A percentile compares a stretch with the other conserved stretches of the same genome.
phyloP scores from a whole-genome alignment of 2,797 vertebrate species.

The Hoplostethus atlanticus region DNA sequence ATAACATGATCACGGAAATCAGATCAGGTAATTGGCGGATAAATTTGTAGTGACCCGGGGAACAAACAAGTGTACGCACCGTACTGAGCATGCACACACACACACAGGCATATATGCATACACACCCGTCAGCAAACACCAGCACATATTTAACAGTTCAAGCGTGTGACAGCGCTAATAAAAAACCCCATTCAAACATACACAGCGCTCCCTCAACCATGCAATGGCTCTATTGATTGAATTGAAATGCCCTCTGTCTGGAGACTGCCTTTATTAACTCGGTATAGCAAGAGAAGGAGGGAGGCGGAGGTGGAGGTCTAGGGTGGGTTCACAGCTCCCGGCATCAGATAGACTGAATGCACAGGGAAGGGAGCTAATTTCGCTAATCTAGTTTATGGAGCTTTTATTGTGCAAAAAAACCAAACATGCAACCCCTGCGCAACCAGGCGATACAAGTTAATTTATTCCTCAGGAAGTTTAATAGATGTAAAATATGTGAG shows the following conservation, averaged over 20 bases:
- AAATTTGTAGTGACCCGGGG: constrained; percentile 4
- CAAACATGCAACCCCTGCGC: neutral
- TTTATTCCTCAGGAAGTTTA: no score
- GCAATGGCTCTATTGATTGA: constrained; percentile 42
- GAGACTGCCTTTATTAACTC: constrained; percentile 22
- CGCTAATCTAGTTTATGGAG: constrained; percentile 19
- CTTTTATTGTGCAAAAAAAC: neutral
- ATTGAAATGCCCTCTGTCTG: constrained; percentile 14
- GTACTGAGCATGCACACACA: neutral
- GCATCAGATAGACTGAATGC: constrained; percentile 6
- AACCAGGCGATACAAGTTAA: neutral
- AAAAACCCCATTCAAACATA: constrained; percentile 17
- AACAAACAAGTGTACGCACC: neutral
- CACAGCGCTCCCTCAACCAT: constrained; percentile 13
- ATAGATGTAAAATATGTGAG: no score
- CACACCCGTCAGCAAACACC: neutral
- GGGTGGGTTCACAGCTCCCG: neutral
- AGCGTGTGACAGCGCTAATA: constrained; percentile 3
- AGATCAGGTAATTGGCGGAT: constrained; percentile 38
- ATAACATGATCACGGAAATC: constrained; percentile 31
- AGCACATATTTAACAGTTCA: neutral
- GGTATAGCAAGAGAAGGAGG: neutral
- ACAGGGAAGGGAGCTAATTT: constrained; percentile 13
- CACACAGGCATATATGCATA: neutral
- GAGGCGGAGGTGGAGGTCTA: constrained; percentile 8